Base-by-base conservation (phyloP, 2,113 vertebrate species). In the Mesitornis unicolor region DNA sequence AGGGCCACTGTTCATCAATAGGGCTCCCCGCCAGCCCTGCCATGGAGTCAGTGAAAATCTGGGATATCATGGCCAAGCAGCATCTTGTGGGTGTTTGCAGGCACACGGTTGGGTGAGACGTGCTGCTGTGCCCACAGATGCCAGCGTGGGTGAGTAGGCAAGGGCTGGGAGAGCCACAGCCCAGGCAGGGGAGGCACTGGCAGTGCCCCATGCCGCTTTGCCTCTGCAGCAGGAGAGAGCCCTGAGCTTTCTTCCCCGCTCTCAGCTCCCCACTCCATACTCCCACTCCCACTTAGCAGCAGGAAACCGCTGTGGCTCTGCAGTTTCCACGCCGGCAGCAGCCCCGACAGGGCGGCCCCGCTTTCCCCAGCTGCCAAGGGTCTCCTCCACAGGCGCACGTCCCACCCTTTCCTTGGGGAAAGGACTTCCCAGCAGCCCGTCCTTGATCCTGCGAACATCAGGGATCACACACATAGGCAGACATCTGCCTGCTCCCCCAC, bases 351-450 rank as follows among this genome's bases (percentile, higher is more conserved):
- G 69, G 64, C 0, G 1, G 60, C 64, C n/a, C 11, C 20, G 1
- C 71, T 87, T 86, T 63, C 65, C 65, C 13, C 12, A 19, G 48
- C 57, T 50, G 75, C 33, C 59, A 40, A 84, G 69, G 61, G 59
- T 19, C 83, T 60, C 57, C 54, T 94, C 73, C 28, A 11, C 31
- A 11, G 56, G 20, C 0, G 0, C 2, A 1, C 0, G 4, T 87
- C 87, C 82, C 92, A 94, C 88, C 92, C 85, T 94, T 93, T 87
- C 89, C 89, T 83, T 28, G 16, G 78, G 61, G 60, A 89, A 59
- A 79, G 29, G 25, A 25, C 35, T 92, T 90, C 74, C 65, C 81
- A 88, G 78, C 70, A 93, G 51, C 42, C 64, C n/a, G 26, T 45
- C 88, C 81, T 84, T 63, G 75, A 71, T 65, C 75, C 75, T 38